Percentiles rank a stretch among this genome's conserved stretches.
phyloP scores from a whole-genome alignment of 2,113 vertebrate species.

The Grantiella picta region DNA sequence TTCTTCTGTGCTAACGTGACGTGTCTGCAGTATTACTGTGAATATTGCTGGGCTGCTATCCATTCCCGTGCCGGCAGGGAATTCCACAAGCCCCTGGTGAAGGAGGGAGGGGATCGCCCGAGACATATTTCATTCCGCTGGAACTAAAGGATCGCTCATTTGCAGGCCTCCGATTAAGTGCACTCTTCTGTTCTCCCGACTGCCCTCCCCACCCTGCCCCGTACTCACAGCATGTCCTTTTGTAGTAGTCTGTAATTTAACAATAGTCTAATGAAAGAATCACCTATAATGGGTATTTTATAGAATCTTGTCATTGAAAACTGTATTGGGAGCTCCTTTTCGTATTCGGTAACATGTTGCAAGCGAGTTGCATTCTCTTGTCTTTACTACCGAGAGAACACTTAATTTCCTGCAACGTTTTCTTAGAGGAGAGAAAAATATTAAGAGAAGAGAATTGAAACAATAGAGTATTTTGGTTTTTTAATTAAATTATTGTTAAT shows the following conservation, averaged over 20 bases:
- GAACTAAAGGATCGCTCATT: slow-evolving; percentile 86
- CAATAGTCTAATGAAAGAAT: slow-evolving; percentile 75
- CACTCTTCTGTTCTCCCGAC: slow-evolving; percentile 94
- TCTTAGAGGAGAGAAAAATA: slow-evolving; percentile 81
- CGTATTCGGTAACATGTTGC: slow-evolving; percentile 71
- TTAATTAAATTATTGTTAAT: slow-evolving; percentile 86
- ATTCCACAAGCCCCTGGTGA: slow-evolving; percentile 99
- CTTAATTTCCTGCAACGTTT: slow-evolving; percentile 74
- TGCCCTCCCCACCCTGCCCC: slow-evolving; percentile 72
- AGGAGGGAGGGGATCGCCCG: slow-evolving; percentile 97
- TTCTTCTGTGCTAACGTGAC: slow-evolving; percentile 99
- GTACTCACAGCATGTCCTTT: slow-evolving; percentile 78
- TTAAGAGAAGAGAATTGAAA: slow-evolving; percentile 80
- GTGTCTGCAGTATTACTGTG: slow-evolving; percentile 99
- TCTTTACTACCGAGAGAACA: slow-evolving; percentile 70
- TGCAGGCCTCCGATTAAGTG: slow-evolving; percentile 89
- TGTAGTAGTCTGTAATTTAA: slow-evolving; percentile 79
- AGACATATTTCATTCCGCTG: slow-evolving; percentile 99
- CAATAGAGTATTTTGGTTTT: slow-evolving; percentile 84
- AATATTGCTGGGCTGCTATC: slow-evolving; percentile 99
- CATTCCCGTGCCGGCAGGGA: slow-evolving; percentile 97
- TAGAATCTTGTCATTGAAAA: slow-evolving; percentile 79
- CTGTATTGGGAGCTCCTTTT: slow-evolving; percentile 75
- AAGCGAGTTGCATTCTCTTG: slow-evolving; percentile 71
- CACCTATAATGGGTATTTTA: slow-evolving; percentile 78